Base-by-base conservation (phyloP, 1,140 invertebrate genomes). In the Brachionus angularis region DNA sequence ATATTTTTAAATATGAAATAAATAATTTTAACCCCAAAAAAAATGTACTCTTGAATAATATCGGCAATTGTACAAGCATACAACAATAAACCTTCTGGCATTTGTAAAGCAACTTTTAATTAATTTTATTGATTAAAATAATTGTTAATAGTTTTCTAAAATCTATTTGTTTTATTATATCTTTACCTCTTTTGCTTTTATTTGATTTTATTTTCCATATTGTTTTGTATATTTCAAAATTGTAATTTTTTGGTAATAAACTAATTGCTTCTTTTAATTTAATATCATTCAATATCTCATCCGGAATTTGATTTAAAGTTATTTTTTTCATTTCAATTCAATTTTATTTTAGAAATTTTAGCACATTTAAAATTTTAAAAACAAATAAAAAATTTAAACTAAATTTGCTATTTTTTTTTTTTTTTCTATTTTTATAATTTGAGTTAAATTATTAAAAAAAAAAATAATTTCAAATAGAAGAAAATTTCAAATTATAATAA, bases 141-240 rank as follows among this genome's bases (percentile, higher is more conserved):
- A 29, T 10, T 58, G 61, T 27, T 3, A 53, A 39, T n/a, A n/a
- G n/a, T 46, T 25, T 47, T 16, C 16, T 14, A 21, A 39, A 5
- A 61, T 33, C 4, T 34, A 50, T 39, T 31, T n/a, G n/a, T n/a
- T n/a, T n/a, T n/a, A n/a, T n/a, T n/a, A n/a, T n/a, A n/a, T n/a
- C n/a, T n/a, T 42, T 64, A 82, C 82, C 81, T 75, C 77, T 86
- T 82, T 91, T 93, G 0, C 90, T 87, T 73, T 87, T 85, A 23
- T 86, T 82, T 78, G 90, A 87, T 73, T 86, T 84, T 73, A 98
- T 93, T 77, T 91, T 87, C 95, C 95, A 98, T 79, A 98, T 88
- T 0, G 95, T 97, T 82, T 98, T 99, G 46, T 89, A 90, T 75
- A 98, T 88, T 86, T 99, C 96, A 83, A 99, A 98, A 83, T 96